Evolutionary conservation across 2,113 vertebrate species (phyloP), one percentile per base, ranked within the genome.

Genomic region (Atrichornis clamosus): DNA sequence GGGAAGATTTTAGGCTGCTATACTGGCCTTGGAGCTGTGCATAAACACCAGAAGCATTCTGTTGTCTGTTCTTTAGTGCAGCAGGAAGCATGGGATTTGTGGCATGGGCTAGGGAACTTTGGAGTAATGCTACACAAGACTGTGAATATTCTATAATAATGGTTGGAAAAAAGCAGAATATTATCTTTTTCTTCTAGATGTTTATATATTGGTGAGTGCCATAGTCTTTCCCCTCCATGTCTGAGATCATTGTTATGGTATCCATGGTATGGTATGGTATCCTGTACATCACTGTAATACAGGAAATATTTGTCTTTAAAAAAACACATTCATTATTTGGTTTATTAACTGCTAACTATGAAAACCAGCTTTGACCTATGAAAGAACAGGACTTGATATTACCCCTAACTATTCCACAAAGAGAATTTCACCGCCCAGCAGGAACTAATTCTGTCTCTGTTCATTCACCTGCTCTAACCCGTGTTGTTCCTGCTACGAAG

Each of bases 401-500:
- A 35, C 32, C 24, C 56, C n/a, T 70, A 84, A 33, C 17, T 67
- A 17, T 35, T 64, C 23, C 37, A 30, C 24, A 75, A 69, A 27
- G 32, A 65, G 37, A 50, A 80, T 95, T 92, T 92, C 27, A 27
- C 37, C 74, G 59, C 28, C 13, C 47, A 59, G 32, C 39, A 46
- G 39, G 44, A 24, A 32, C 42, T 86, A 90, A 77, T 83, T 82
- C 17, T 74, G 86, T 52, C 47, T 75, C 3, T 75, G 20, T 68
- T 89, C 39, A 32, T 59, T 83, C 58, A 63, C 49, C 32, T 87
- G 55, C 37, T 63, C 60, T 80, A 87, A 93, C 78, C 5, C 63
- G 26, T 69, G 47, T 42, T 85, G 27, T 56, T 91, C 39, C 59
- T 13, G 3, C 76, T 85, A 17, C 92, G 35, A 96, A 99, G 98